A percentile compares a stretch with the other conserved stretches of the same genome.
phyloP scores from a whole-genome alignment of 1,140 invertebrate genomes.

The Steinernema feltiae region DNA sequence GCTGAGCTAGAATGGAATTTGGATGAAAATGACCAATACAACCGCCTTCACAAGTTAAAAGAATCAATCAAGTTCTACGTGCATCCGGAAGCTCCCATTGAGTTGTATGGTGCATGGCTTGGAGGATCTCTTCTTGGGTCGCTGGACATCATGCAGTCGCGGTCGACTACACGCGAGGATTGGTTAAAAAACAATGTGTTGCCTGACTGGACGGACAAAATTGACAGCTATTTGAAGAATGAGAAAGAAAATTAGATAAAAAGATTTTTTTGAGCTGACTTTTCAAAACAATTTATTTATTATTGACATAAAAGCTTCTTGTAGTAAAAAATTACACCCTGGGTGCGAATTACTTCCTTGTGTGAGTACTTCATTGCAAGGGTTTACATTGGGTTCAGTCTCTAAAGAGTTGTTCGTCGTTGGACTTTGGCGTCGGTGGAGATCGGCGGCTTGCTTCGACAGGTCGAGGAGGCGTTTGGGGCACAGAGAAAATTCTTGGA shows the following conservation, averaged over 20 bases:
- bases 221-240: slow-evolving; percentile 12
- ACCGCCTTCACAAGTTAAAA: neutral
- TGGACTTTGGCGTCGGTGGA: too few species aligned
- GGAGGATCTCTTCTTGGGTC: slow-evolving; percentile 35
- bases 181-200: slow-evolving; percentile 28
- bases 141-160: slow-evolving; percentile 23
- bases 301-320: too few species aligned
- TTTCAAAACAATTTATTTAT: neutral
- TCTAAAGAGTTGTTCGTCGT: too few species aligned
- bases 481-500: too few species aligned
- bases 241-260: neutral
- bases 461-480: too few species aligned
- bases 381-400: too few species aligned
- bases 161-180: slow-evolving; percentile 39
- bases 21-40: slow-evolving; percentile 15
- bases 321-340: too few species aligned
- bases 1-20: neutral
- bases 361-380: too few species aligned
- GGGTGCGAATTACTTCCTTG: too few species aligned
- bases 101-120: slow-evolving; percentile 37
- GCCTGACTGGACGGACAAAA: slow-evolving; percentile 34
- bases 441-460: too few species aligned
- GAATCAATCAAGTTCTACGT: slow-evolving; percentile 40
- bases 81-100: slow-evolving; percentile 15
- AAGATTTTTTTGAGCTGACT: neutral